phyloP scores from a whole-genome alignment of 2,888 invertebrate genomes.

The Rambutsinella grinnellia region DNA sequence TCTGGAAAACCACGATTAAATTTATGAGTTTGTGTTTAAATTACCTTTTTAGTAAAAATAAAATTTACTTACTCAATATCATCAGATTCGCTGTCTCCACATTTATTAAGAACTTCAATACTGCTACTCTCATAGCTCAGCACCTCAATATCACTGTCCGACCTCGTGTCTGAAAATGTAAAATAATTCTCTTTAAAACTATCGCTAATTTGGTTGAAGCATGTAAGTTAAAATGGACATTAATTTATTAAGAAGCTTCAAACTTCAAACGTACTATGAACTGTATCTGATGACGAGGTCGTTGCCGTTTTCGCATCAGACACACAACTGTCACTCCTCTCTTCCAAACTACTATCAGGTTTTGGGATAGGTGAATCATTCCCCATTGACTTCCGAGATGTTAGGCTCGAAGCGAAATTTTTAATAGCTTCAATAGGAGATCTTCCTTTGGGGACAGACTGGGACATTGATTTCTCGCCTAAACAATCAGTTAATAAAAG shows the following conservation, averaged over 20 bases:
- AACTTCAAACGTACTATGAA: constrained; percentile 45
- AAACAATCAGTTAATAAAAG: constrained; percentile 14
- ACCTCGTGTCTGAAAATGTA: constrained; percentile 56
- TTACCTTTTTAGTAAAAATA: not conserved
- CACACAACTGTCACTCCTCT: constrained; percentile 45
- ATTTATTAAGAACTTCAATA: constrained; percentile 65
- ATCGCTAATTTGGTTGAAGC: not conserved
- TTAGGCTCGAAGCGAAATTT: constrained; percentile 55
- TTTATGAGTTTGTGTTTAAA: no score
- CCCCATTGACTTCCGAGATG: constrained; percentile 20
- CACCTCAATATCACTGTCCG: constrained; percentile 65
- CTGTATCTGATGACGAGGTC: constrained; percentile 39
- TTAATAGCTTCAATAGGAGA: constrained; percentile 54
- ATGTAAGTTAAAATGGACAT: no score
- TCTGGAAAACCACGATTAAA: no score
- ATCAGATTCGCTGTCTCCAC: constrained; percentile 61
- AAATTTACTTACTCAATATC: constrained; percentile 60
- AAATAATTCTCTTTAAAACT: not conserved
- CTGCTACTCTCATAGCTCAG: constrained; percentile 65
- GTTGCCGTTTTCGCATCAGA: constrained; percentile 37
- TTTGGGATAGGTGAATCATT: constrained; percentile 17
- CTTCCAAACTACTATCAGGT: constrained; percentile 34
- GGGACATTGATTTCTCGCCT: constrained; percentile 36
- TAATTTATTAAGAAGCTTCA: no score
- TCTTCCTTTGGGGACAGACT: constrained; percentile 54